These are phyloP conservation scores for Lasiurus borealis DNA, from an alignment of 2,113 vertebrate species.

Conservation along the genomic window DNA sequence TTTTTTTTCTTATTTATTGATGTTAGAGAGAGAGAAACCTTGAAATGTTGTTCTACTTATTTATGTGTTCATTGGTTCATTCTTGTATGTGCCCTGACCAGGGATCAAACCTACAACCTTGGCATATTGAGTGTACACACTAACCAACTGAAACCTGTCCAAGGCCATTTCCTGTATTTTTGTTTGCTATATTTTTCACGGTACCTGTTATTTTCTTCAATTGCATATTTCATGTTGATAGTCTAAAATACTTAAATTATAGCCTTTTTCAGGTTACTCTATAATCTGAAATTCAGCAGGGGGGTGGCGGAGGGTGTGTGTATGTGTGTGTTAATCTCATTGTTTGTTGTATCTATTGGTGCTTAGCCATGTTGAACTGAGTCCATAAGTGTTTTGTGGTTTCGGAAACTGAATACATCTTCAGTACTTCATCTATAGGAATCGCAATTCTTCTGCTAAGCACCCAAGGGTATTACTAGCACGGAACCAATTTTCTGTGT, in stretches of 20 bases:
- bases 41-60: too few species aligned
- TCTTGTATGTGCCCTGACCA: too few species aligned
- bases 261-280: background rate
- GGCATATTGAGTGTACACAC: too few species aligned
- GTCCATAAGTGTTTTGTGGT: background rate
- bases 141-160: too few species aligned
- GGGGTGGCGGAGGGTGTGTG: background rate
- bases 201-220: background rate
- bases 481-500: background rate
- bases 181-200: slow-evolving; percentile 7
- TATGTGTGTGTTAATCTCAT: background rate
- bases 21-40: too few species aligned
- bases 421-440: background rate
- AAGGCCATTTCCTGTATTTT: background rate
- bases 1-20: too few species aligned
- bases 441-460: background rate
- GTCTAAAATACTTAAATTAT: background rate
- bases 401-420: slow-evolving; percentile 43
- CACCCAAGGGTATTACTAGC: background rate
- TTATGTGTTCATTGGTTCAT: too few species aligned
- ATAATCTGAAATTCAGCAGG: background rate
- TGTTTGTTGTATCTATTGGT: background rate
- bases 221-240: background rate
- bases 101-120: too few species aligned
- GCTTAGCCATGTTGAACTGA: background rate